Conservation (phyloP, 2,888 invertebrate genomes). For the Drosophila pseudotalamancana region DNA sequence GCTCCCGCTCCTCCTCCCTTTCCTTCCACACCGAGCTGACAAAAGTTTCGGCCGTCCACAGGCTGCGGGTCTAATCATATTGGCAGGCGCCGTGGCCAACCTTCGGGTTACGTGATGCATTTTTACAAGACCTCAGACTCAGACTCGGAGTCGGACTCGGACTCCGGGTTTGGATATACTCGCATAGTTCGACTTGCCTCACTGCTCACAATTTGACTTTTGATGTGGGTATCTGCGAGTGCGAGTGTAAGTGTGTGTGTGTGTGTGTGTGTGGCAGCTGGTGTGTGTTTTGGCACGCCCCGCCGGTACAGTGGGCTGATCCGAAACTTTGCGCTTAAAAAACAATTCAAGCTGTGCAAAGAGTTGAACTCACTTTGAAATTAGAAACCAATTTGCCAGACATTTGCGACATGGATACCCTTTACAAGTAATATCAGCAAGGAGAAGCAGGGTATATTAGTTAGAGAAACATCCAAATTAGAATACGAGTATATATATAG, state of each 20-base stretch:
- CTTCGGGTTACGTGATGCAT: constrained; percentile 69
- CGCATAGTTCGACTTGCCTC: constrained; percentile 50
- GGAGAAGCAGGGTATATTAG: neutral
- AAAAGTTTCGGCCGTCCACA: constrained; percentile 45
- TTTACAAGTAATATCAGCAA: neutral
- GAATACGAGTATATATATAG: neutral
- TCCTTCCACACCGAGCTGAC: neutral
- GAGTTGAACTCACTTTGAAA: neutral
- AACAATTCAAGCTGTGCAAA: neutral
- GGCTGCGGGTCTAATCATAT: constrained; percentile 67
- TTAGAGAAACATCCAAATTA: neutral
- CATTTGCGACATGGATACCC: neutral
- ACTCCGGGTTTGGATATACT: constrained; percentile 13
- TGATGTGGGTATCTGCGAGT: constrained; percentile 55
- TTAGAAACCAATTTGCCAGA: neutral
- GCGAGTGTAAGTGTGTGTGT: constrained; percentile 13
- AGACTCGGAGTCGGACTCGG: constrained; percentile 15
- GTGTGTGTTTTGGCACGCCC: constrained; percentile 40
- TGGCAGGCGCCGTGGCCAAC: constrained; percentile 53
- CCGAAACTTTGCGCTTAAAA: constrained; percentile 30
- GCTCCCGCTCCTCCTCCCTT: neutral
- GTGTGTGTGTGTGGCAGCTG: constrained; percentile 20
- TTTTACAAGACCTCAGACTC: constrained; percentile 50
- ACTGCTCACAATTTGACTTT: constrained; percentile 72
- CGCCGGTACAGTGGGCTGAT: constrained; percentile 36